Conservation (phyloP, 2,888 invertebrate species). For the Drosophila lutescens region DNA sequence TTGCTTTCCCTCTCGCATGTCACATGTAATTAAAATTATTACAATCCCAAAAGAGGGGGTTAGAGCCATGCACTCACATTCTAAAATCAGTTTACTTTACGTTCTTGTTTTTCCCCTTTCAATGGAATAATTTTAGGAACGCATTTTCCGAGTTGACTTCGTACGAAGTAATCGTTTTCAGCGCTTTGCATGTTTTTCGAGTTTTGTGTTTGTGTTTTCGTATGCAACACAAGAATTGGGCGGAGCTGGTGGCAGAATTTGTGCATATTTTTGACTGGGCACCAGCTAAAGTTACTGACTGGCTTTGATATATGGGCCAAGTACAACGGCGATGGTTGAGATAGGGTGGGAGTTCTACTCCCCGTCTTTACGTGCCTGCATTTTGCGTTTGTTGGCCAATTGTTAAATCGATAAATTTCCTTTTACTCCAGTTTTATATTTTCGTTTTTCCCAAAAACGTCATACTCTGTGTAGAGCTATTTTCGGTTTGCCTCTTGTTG, state of each 20-base stretch:
- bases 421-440: slow-evolving; percentile 13
- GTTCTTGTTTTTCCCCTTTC: slow-evolving; percentile 16
- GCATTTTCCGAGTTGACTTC: slow-evolving; percentile 32
- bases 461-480: slow-evolving; percentile 5
- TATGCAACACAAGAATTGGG: slow-evolving; percentile 26
- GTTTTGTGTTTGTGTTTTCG: slow-evolving; percentile 17
- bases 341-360: not conserved
- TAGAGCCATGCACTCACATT: slow-evolving; percentile 13
- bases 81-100: slow-evolving; percentile 25
- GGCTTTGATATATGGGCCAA: slow-evolving; percentile 46
- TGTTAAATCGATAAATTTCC: slow-evolving; percentile 65
- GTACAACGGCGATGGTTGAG: slow-evolving; percentile 9
- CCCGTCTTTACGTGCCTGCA: slow-evolving; percentile 42
- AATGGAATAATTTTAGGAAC: slow-evolving; percentile 23
- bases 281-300: slow-evolving; percentile 7
- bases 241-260: slow-evolving; percentile 10
- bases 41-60: not conserved
- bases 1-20: slow-evolving; percentile 17
- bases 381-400: slow-evolving; percentile 51
- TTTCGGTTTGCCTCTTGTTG: slow-evolving; percentile 12
- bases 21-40: slow-evolving; percentile 34
- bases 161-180: slow-evolving; percentile 12
- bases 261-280: slow-evolving; percentile 27
- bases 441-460: slow-evolving; percentile 24
- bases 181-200: slow-evolving; percentile 27